Base-by-base conservation (phyloP, 2,797 vertebrate species). In the Typhlichthys eigenmanni region DNA sequence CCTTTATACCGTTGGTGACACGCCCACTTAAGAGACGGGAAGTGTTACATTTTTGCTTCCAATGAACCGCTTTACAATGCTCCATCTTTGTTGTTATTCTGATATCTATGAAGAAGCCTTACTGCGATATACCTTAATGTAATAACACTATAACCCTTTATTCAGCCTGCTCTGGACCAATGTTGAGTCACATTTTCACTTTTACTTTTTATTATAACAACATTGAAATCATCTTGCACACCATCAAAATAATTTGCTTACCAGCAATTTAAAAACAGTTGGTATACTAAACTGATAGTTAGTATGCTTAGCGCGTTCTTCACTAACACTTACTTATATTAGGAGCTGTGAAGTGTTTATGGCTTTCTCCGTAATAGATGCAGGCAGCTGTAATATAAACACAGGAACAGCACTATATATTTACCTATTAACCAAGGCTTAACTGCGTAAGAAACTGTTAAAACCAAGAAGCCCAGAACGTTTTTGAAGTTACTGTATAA, bases 331-430 rank as follows among this genome's bases (percentile, higher is more conserved):
- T 81, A 84, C 59, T 60, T 38, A 6, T 38, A 38, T 38, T 38
- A 38, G 34, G 34, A 38, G 58, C 76, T 58, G 46, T 68, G 66
- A 81, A 79, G 24, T 78, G 85, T 83, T 85, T 82, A 80, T 87
- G 73, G 77, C 55, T 74, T 62, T 43, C 56, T 68, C 54, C 75
- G 14, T 47, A 72, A 61, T 71, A 63, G 74, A 71, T 66, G 79
- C 50, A 45, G 55, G 19, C 19, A 24, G 19, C 24, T 68, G 58
- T 47, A 45, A 50, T 67, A 61, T 74, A 71, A 73, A 45, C 38
- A 2, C 43, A 56, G 14, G 67, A 69, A 75, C 65, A 70, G 50
- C 49, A 55, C 66, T 64, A 61, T 38, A 64, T 32, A 75, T 75
- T 60, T 62, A 55, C 68, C 34, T 38, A 38, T 38, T 38, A 38